Conservation (phyloP, 2,888 invertebrate species). For the Lomographa bimaculata region DNA sequence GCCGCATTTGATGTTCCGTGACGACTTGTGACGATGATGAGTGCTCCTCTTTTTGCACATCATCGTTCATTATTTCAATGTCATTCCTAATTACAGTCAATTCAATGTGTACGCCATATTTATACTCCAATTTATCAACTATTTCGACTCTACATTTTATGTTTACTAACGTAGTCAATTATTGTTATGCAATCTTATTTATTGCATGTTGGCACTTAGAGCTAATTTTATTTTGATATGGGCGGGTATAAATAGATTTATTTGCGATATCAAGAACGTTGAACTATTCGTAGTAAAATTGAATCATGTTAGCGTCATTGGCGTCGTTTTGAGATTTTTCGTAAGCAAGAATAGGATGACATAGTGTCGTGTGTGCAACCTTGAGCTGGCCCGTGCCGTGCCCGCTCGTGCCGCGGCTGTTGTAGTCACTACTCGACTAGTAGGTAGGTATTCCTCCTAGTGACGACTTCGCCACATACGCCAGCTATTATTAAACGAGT, state of each 20-base stretch:
- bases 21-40: constrained; percentile 44
- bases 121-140: constrained; percentile 18
- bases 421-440: constrained; percentile 46
- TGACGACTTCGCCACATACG: constrained; percentile 71
- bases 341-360: constrained; percentile 39
- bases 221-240: constrained; percentile 22
- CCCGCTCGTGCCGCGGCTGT: constrained; percentile 13
- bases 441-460: constrained; percentile 53
- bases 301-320: constrained; percentile 34
- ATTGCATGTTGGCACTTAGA: constrained; percentile 4
- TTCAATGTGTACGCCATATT: constrained; percentile 25
- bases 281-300: constrained; percentile 19
- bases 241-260: constrained; percentile 4
- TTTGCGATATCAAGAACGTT: constrained; percentile 27
- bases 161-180: too few relatives aligned
- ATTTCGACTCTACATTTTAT: too few relatives aligned
- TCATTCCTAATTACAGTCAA: constrained; percentile 51
- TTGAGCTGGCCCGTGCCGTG: constrained; percentile 45
- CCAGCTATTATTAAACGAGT: constrained; percentile 81
- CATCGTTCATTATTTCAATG: constrained; percentile 55
- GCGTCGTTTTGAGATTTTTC: constrained; percentile 45
- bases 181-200: constrained; percentile 15
- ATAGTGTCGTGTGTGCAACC: constrained; percentile 44
- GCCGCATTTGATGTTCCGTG: constrained; percentile 51
- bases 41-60: constrained; percentile 42